Evolutionary conservation across 2,888 invertebrate species (phyloP), one percentile per base, ranked within the genome.

Genomic region (Rhamphomyia laevipes): DNA sequence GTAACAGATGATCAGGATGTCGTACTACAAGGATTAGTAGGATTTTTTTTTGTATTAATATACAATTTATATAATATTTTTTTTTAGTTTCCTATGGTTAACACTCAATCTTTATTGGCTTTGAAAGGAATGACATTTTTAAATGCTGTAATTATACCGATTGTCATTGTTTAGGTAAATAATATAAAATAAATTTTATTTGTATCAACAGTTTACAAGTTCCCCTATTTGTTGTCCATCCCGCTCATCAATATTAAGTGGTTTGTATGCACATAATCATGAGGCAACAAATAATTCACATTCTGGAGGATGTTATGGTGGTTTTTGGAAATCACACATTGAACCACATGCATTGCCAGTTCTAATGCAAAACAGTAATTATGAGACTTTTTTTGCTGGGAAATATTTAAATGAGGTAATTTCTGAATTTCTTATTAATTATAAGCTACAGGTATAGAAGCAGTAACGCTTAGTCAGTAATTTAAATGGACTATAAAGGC

Each of bases 181-280:
- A 16, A 30, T 21, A 38, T 41, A 15, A 1, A 38, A n/a, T 35
- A 1, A 37, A 43, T 13, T 30, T n/a, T 7, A 23, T 27, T 27
- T 27, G 6, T 27, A 27, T 13, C 1, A 46, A n/a, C 42, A 91
- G 91, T 92, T 84, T 70, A 86, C 83, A 1, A 82, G 83, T 38
- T 82, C 86, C 0, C 92, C 93, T 0, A 76, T 93, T 40, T 93
- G 93, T 67, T 93, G 93, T 57, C 93, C 93, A 1, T 89, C 90
- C 59, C 78, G 93, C n/a, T 82, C 91, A 7, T 84, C 86, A 30
- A 76, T 94, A 45, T 73, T 94, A 18, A 88, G 88, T 0, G 93
- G 93, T 0, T 74, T 78, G 53, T 91, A 89, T 66, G 78, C 84
- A 0, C 92, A 93, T 68, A 92, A 92, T 68, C 86, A 87, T 61